Conservation (phyloP, 2,113 vertebrate genomes). For the Chroicocephalus ridibundus region DNA sequence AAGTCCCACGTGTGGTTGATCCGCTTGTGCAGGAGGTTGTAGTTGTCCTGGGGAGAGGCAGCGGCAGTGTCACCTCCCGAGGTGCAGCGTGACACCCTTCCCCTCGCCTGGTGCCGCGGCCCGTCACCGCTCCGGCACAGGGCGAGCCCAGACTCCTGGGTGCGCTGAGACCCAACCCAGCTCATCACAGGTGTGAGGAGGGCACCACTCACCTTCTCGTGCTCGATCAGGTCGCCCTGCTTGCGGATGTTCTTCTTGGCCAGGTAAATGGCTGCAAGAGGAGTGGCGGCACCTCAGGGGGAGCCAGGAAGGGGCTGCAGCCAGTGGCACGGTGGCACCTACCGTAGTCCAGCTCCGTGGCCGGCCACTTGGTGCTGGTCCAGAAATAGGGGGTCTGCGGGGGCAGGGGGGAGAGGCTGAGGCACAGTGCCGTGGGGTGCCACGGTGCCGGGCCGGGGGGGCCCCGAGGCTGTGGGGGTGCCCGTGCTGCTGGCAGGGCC, state of each 20-base stretch:
- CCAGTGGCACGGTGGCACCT: background rate
- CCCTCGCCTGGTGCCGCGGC: fast-evolving
- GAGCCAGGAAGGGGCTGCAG: background rate
- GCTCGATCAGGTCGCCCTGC: constrained; percentile 86
- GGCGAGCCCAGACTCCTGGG: background rate
- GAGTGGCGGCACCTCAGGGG: background rate
- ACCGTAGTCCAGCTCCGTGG: constrained; percentile 92
- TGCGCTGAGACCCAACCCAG: background rate
- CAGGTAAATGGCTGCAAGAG: constrained; percentile 85
- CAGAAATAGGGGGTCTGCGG: constrained; percentile 92
- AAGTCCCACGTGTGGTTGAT: constrained; percentile 96
- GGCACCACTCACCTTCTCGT: constrained; percentile 85
- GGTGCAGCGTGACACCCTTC: fast-evolving
- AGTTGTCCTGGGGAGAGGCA: constrained; percentile 77
- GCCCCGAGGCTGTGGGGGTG: fast-evolving
- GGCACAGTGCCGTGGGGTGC: fast-evolving
- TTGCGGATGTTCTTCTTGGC: constrained; percentile 94
- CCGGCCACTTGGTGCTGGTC: constrained; percentile 88
- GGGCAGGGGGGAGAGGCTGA: background rate
- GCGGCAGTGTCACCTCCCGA: fast-evolving
- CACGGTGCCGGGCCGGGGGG: fast-evolving
- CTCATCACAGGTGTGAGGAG: background rate
- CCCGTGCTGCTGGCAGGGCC: fast-evolving
- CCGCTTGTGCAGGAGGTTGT: constrained; percentile 86
- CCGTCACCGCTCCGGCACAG: fast-evolving